Evolutionary conservation across 2,113 vertebrate genomes (phyloP).

Genomic region (Ailuropoda melanoleuca): DNA sequence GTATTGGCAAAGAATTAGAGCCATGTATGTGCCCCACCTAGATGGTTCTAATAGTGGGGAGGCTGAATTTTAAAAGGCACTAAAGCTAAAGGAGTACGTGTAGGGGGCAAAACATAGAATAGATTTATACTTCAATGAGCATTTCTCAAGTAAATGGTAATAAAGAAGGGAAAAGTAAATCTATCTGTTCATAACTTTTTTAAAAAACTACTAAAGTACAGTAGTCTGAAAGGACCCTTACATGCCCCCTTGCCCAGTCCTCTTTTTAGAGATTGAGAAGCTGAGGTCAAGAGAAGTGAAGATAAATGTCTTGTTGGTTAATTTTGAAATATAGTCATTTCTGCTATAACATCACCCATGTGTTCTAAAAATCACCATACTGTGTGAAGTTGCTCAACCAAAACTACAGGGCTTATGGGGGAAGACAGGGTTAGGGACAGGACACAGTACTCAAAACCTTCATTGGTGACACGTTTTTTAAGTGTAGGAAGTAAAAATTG

Average conservation of each 20-base stretch:
- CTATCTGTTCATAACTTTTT: neutral
- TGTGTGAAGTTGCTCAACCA: neutral
- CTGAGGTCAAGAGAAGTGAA: neutral
- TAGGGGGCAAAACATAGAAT: neutral
- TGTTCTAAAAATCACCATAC: neutral
- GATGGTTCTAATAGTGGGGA: neutral
- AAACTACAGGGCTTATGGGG: neutral
- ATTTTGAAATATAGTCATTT: neutral
- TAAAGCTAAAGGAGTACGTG: neutral
- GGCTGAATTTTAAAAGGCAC: neutral
- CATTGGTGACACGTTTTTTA: neutral
- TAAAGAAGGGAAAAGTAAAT: neutral
- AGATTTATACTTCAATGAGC: neutral
- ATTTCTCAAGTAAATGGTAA: neutral
- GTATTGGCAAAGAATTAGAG: neutral
- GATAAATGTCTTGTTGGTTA: neutral
- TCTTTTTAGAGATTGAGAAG: constrained; percentile 8
- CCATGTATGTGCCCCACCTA: neutral
- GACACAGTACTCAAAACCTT: neutral
- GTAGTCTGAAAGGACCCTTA: neutral
- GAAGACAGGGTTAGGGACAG: neutral
- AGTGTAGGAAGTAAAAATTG: neutral
- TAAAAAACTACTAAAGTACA: neutral
- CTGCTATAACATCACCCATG: neutral
- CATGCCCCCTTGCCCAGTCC: neutral